Conservation (phyloP, 2,888 invertebrate genomes). For the Drosophila prolongata region DNA sequence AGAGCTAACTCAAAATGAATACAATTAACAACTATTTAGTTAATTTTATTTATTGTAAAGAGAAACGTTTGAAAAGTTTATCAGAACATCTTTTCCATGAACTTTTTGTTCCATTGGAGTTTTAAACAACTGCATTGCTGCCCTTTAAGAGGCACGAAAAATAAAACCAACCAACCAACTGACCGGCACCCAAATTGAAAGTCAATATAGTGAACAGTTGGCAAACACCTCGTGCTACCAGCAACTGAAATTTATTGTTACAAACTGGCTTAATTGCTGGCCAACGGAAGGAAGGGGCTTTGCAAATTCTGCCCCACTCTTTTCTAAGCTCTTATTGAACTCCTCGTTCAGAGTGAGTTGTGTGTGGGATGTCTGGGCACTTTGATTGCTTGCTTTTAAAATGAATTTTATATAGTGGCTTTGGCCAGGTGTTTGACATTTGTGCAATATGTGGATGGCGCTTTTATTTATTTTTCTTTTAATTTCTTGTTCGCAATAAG, state of each 20-base stretch:
- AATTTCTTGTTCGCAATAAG: conserved; percentile 11
- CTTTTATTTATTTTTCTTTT: conserved; percentile 24
- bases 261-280: conserved; percentile 52
- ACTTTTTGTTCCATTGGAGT: neutral
- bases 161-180: conserved; percentile 28
- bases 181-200: conserved; percentile 60
- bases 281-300: conserved; percentile 30
- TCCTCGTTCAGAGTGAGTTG: neutral
- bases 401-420: conserved; percentile 54
- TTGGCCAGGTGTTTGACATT: conserved; percentile 37
- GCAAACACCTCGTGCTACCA: conserved; percentile 29
- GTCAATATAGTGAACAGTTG: conserved; percentile 54
- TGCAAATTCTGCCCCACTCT: conserved; percentile 11
- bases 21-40: too few relatives aligned
- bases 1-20: too few relatives aligned
- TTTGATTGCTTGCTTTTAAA: conserved; percentile 47
- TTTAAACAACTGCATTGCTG: conserved; percentile 4
- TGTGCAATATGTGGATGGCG: conserved; percentile 15
- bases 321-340: conserved; percentile 11
- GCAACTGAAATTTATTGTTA: conserved; percentile 59
- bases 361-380: conserved; percentile 13
- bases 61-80: too few relatives aligned
- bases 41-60: too few relatives aligned
- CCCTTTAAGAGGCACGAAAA: conserved; percentile 29
- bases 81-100: too few relatives aligned